Conservation (phyloP, 2,797 vertebrate species). For the Halcyon leucocephala region DNA sequence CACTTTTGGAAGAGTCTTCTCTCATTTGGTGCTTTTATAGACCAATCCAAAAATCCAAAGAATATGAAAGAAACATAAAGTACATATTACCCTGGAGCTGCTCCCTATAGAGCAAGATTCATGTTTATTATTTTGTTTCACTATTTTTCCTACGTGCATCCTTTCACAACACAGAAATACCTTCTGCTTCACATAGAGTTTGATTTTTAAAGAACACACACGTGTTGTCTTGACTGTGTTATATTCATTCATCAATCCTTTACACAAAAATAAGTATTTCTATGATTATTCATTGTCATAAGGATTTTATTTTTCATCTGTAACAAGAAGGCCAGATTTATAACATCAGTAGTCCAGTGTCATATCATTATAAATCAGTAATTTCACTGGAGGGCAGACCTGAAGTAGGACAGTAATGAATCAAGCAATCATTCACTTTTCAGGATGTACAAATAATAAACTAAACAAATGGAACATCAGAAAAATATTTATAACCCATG, state of each 20-base stretch:
- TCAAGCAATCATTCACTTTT: background rate
- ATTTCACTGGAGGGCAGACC: background rate
- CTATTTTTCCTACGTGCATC: background rate
- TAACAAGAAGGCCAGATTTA: background rate
- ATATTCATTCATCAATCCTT: background rate
- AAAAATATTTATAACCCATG: background rate
- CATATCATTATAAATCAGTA: background rate
- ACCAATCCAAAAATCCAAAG: background rate
- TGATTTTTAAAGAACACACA: background rate
- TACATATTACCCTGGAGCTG: background rate
- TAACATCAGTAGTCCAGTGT: background rate
- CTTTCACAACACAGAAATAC: background rate
- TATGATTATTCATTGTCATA: background rate
- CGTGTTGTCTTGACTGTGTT: accelerated
- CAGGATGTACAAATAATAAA: background rate
- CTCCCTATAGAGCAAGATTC: background rate
- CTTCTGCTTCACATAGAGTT: background rate
- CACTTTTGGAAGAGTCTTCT: background rate
- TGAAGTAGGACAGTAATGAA: background rate
- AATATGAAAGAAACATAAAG: background rate
- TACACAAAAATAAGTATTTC: background rate
- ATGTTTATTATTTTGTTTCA: background rate
- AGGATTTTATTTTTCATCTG: background rate
- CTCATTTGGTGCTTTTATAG: background rate
- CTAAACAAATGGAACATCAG: background rate